These are phyloP conservation scores for Drosophila arawakana DNA, from an alignment of 1,140 invertebrate species.

Conservation along the genomic window DNA sequence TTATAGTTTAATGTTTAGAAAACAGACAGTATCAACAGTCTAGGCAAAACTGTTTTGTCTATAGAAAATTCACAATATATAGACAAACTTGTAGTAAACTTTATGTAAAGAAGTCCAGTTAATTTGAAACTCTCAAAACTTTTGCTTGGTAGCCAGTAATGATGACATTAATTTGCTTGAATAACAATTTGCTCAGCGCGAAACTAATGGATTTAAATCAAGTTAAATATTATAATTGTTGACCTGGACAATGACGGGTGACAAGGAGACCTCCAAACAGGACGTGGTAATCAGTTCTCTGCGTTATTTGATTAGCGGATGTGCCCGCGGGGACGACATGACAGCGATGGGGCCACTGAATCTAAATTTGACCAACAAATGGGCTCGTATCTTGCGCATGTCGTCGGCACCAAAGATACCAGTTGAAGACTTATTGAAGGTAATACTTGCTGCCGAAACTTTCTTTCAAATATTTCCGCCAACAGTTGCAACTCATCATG, in stretches of 20 bases:
- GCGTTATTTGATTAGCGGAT: constrained; percentile 72
- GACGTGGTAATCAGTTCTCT: constrained; percentile 69
- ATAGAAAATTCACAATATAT: too few relatives aligned
- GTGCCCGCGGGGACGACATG: constrained; percentile 58
- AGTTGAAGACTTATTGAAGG: constrained; percentile 85
- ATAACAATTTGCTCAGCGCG: neutral
- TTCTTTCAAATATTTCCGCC: neutral
- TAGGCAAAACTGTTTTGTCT: too few relatives aligned
- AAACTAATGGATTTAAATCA: neutral
- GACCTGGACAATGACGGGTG: constrained; percentile 16
- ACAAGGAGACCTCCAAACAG: constrained; percentile 62
- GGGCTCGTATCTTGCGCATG: constrained; percentile 86
- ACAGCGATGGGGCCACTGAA: constrained; percentile 84
- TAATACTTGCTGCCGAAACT: constrained; percentile 59
- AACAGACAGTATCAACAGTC: too few relatives aligned
- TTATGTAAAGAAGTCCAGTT: neutral
- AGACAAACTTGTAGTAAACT: neutral
- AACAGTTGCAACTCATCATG: neutral
- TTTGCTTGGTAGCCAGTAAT: neutral
- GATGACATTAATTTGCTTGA: constrained; percentile 2
- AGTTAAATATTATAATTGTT: constrained; percentile 12
- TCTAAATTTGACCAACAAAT: constrained; percentile 85
- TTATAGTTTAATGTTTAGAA: too few relatives aligned
- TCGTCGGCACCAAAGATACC: constrained; percentile 80
- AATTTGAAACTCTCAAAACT: neutral